Evolutionary conservation across 2,113 vertebrate species (phyloP), one percentile per base, ranked within the genome.

Genomic region (Picathartes gymnocephalus): DNA sequence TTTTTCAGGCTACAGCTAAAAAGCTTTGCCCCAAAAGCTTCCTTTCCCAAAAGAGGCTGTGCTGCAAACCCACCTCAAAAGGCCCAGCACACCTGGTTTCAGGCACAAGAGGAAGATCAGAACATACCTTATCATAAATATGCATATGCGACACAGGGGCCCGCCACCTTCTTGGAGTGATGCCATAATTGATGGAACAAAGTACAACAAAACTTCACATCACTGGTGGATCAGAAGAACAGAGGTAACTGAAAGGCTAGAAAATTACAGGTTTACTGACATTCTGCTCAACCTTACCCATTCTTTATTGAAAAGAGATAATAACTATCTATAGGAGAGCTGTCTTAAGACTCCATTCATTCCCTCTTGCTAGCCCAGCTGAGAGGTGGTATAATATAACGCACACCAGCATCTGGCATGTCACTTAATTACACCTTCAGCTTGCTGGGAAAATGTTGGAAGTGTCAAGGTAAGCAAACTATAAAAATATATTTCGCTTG

Each of bases 181-280:
- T 93, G 95, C 92, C 91, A 89, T 47, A 91, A 91, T 33, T 93
- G 90, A 95, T 3, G 66, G 93, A 91, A 77, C 80, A 62, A 86
- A 84, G 62, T 68, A 96, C 92, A 95, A 93, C 88, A 93, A 95
- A 95, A 94, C 90, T 94, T 94, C 95, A 91, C 72, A 71, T 86
- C 88, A 86, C 74, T 45, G 45, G 60, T 93, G 83, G 92, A 91
- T 97, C 81, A 89, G 54, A 65, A 77, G 91, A 92, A 94, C 81
- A 73, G 81, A 84, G 71, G 81, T 86, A 96, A 89, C 95, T 95
- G 39, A 96, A 92, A 96, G 93, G 78, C 93, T 89, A 93, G 96
- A 92, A 94, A 97, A 97, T 95, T 87, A 95, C 82, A 96, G 96
- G 94, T 94, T 96, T 95, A 33, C 96, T 97, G 95, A 93, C 88